These are phyloP conservation scores for Perognathus longimembris DNA, from an alignment of 2,113 vertebrate genomes.

Conservation along the genomic window DNA sequence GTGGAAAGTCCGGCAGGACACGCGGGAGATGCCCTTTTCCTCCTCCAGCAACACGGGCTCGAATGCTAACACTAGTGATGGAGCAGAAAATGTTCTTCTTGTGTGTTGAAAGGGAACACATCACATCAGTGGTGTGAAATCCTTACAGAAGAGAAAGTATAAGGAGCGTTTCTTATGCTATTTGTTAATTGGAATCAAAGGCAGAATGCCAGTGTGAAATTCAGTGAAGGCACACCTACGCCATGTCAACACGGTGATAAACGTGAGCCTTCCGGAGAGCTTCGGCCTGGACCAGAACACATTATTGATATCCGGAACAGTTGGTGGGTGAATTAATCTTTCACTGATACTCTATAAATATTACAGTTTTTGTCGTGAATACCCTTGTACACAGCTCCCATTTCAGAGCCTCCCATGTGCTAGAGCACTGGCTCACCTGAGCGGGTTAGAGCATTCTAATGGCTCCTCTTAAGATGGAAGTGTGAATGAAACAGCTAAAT, in stretches of 20 bases:
- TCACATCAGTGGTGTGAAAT: not conserved
- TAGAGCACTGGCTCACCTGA: too few species aligned
- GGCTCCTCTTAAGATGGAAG: not conserved
- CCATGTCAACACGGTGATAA: not conserved
- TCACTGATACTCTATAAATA: not conserved
- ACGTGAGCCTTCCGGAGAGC: not conserved
- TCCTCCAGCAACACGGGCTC: not conserved
- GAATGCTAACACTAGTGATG: too few species aligned
- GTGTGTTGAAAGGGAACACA: not conserved
- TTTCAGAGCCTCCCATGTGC: not conserved
- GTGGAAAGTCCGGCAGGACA: not conserved
- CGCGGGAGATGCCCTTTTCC: not conserved
- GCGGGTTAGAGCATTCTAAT: not conserved
- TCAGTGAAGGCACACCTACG: not conserved
- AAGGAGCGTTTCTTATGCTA: not conserved
- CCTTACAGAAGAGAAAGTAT: not conserved
- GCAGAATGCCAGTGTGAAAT: not conserved
- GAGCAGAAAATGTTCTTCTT: not conserved
- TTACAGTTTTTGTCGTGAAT: not conserved
- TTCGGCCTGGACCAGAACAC: not conserved
- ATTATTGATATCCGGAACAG: not conserved
- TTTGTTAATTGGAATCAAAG: not conserved
- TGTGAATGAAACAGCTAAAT: not conserved
- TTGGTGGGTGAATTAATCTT: not conserved
- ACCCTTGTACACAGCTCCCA: not conserved